phyloP scores from a whole-genome alignment of 2,888 invertebrate genomes.

The Andrena chrysosceles region DNA sequence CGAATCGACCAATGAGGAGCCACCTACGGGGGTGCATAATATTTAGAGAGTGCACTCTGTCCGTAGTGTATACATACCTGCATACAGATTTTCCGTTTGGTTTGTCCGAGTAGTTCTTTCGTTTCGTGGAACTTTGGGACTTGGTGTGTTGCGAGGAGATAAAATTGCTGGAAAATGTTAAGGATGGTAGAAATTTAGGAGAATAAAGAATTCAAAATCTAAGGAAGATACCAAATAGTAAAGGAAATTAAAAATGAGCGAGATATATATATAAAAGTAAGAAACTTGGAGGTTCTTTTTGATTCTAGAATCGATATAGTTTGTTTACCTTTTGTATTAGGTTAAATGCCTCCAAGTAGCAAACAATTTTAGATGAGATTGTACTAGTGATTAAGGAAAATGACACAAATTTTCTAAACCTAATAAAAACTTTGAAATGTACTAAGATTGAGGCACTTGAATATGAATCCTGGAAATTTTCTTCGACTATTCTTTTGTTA shows the following conservation, averaged over 20 bases:
- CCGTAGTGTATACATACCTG: slow-evolving; percentile 13
- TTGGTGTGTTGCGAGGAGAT: not conserved
- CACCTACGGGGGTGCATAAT: slow-evolving; percentile 75
- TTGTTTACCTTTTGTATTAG: too few relatives aligned
- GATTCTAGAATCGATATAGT: too few relatives aligned
- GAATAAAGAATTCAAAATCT: not conserved
- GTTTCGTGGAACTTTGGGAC: too few relatives aligned
- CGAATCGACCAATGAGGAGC: slow-evolving; percentile 66
- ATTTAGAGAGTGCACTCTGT: slow-evolving; percentile 57
- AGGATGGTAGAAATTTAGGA: not conserved
- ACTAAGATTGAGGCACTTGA: too few relatives aligned
- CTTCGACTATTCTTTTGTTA: too few relatives aligned
- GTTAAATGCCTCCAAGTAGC: too few relatives aligned
- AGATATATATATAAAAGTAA: not conserved
- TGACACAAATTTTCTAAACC: too few relatives aligned
- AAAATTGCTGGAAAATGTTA: not conserved
- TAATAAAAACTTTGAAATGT: too few relatives aligned
- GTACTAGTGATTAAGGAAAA: too few relatives aligned
- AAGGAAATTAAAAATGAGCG: not conserved
- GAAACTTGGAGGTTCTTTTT: not conserved
- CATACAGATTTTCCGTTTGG: slow-evolving; percentile 23
- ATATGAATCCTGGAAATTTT: too few relatives aligned
- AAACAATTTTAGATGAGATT: too few relatives aligned
- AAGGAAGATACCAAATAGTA: not conserved
- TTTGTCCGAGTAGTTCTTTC: not conserved